Conservation (phyloP, 2,113 vertebrate species). For the Morphnarchus princeps region DNA sequence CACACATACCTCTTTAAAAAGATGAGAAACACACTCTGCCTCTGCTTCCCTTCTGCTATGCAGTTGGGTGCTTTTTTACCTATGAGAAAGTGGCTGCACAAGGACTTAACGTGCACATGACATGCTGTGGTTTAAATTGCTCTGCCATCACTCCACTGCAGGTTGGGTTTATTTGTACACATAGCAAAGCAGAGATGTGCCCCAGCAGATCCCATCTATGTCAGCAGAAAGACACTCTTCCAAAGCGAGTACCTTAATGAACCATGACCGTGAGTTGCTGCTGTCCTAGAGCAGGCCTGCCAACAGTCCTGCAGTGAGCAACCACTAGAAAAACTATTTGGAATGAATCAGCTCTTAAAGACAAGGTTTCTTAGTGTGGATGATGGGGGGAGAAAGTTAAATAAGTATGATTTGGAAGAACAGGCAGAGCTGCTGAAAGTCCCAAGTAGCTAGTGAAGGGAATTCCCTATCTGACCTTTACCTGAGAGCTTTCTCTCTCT, state of each 20-base stretch:
- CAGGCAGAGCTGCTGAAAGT: not conserved
- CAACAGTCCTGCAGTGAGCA: not conserved
- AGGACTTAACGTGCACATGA: not conserved
- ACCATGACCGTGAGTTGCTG: accelerated
- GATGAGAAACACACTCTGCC: not conserved
- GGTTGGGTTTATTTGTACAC: not conserved
- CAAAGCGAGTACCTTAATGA: not conserved
- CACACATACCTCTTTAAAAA: not conserved
- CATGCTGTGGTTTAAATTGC: not conserved
- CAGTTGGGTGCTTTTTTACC: not conserved
- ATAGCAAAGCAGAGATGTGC: not conserved
- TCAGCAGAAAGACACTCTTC: not conserved
- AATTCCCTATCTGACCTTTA: not conserved
- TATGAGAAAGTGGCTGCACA: not conserved
- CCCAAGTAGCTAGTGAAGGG: not conserved
- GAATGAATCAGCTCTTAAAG: not conserved
- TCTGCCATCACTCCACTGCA: not conserved
- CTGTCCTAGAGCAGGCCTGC: not conserved
- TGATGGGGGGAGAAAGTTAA: not conserved
- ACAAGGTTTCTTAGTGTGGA: not conserved
- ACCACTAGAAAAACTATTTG: not conserved
- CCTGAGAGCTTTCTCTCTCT: not conserved
- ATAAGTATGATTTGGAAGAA: not conserved
- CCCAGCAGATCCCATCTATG: not conserved
- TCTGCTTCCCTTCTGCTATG: not conserved